phyloP scores from a whole-genome alignment of 1,140 invertebrate species.

The Nymphalis io region DNA sequence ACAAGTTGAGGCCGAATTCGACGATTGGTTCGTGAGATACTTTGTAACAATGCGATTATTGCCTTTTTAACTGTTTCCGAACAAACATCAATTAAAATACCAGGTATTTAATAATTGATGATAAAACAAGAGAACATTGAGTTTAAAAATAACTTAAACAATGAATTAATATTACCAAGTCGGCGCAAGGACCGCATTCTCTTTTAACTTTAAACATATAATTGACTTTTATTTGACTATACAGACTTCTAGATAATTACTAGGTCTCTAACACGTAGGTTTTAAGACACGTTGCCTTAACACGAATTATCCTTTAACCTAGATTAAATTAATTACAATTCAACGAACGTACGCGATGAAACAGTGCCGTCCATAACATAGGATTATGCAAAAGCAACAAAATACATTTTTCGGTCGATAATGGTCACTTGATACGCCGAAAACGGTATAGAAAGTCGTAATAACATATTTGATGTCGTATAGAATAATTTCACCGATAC shows the following conservation, averaged over 20 bases:
- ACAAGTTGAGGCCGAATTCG: constrained; percentile 37
- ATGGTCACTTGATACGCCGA: constrained; percentile 48
- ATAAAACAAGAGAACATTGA: constrained; percentile 18
- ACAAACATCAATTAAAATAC: constrained; percentile 18
- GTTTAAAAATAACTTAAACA: constrained; percentile 20
- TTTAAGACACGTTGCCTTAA: constrained; percentile 2
- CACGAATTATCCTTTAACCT: constrained; percentile 24
- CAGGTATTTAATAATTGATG: constrained; percentile 23
- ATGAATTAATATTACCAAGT: constrained; percentile 24
- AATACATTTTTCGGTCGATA: constrained; percentile 45
- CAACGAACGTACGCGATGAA: constrained; percentile 33
- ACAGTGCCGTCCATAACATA: constrained; percentile 40
- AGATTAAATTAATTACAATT: constrained; percentile 40
- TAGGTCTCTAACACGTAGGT: neutral
- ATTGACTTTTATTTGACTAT: neutral
- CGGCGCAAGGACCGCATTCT: constrained; percentile 13
- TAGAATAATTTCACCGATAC: constrained; percentile 56
- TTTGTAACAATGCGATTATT: constrained; percentile 48
- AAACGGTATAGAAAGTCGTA: constrained; percentile 63
- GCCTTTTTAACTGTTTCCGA: constrained; percentile 24
- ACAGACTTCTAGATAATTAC: neutral
- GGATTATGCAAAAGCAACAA: constrained; percentile 41
- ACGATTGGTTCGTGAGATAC: constrained; percentile 51
- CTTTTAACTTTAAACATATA: neutral
- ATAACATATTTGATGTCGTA: constrained; percentile 56